Percentiles rank a stretch among this genome's conserved stretches.
Conservation (phyloP, 2,888 invertebrate genomes). For the Torymus auratus region DNA sequence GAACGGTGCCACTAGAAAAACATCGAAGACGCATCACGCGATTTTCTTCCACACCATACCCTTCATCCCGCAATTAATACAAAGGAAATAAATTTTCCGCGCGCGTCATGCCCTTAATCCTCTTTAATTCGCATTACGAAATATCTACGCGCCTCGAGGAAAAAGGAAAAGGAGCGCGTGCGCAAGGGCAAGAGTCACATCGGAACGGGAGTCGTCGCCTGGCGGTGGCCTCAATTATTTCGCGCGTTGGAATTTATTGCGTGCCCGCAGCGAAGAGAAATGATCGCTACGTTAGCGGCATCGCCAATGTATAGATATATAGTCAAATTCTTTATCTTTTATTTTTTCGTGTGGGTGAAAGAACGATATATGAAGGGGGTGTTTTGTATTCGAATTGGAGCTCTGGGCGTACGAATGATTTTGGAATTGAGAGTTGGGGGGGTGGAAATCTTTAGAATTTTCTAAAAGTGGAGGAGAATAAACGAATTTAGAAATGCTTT, state of each 20-base stretch:
- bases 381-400: too few species aligned
- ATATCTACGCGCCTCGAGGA: neutral
- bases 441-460: too few species aligned
- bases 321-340: too few species aligned
- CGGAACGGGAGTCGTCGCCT: conserved; percentile 21
- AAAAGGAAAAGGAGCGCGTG: conserved; percentile 3
- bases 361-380: too few species aligned
- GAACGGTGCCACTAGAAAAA: too few species aligned
- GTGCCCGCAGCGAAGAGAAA: conserved; percentile 47
- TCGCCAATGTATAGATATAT: conserved; percentile 15
- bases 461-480: too few species aligned
- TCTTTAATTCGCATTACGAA: conserved; percentile 34
- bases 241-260: conserved; percentile 60
- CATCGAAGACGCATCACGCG: too few species aligned
- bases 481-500: too few species aligned
- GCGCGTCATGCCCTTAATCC: neutral
- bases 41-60: neutral
- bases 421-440: too few species aligned
- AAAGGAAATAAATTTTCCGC: neutral
- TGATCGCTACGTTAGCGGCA: conserved; percentile 56
- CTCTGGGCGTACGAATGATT: too few species aligned
- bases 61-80: neutral
- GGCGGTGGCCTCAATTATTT: conserved; percentile 60
- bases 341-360: too few species aligned
- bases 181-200: neutral